Evolutionary conservation across 1,140 invertebrate genomes (phyloP), one percentile per base, ranked within the genome.

Genomic region (Drosophila athabasca): DNA sequence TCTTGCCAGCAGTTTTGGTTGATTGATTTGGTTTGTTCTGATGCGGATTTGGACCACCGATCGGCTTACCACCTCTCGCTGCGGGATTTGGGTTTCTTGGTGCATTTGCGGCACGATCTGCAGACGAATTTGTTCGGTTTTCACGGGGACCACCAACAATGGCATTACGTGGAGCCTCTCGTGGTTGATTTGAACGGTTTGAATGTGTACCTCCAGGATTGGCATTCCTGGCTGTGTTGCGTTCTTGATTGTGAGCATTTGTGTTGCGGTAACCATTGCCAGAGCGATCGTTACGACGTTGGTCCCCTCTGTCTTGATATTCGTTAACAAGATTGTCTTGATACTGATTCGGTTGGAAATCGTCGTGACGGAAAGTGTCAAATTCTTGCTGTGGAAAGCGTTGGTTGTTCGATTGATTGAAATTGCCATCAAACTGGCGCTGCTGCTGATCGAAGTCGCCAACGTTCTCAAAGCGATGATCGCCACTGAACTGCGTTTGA

Each of bases 381-480:
- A 24, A 8, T 15, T 43, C 49, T 26, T 41, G 24, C 24, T 26
- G 24, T 26, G 24, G 4, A 26, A 26, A 24, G 24, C 24, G 13
- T 35, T 8, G 51, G 26, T 46, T 31, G 17, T 57, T 22, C 19
- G 22, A 46, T 15, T 31, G 53, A 62, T 43, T 19, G 46, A 71
- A 74, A 41, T 74, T 11, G 19, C 22, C 31, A 29, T 55, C 31
- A 31, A 48, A 43, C n/a, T 72, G 15, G 1, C 19, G 46, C n/a
- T 66, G 17, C 1, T 19, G 46, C 8, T 41, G 58, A 49, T 62
- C 58, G 29, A 35, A 39, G 24, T 29, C 19, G 6, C 29, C 50
- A 22, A 60, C 43, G 19, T 39, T 39, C 35, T 39, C 11, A 13
- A 39, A 39, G 35, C 35, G 11, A 13, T 39, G 35, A 39, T 39